Conservation (phyloP, 2,888 invertebrate genomes). For the Onchidella celtica region DNA sequence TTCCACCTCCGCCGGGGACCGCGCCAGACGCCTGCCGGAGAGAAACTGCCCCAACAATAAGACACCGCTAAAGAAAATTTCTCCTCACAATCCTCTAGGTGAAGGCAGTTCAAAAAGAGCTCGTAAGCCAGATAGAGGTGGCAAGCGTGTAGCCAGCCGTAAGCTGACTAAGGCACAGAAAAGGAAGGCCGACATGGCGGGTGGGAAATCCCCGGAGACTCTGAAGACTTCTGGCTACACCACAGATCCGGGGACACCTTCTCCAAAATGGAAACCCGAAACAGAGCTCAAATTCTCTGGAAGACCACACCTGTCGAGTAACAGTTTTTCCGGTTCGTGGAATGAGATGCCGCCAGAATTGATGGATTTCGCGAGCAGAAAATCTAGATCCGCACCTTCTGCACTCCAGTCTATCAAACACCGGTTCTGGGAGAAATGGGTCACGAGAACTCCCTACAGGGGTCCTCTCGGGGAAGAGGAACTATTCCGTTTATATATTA, state of each 20-base stretch:
- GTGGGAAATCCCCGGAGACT: background rate
- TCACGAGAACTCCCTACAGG: background rate
- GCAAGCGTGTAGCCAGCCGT: background rate
- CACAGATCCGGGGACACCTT: background rate
- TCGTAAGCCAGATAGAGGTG: background rate
- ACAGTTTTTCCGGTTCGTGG: no score
- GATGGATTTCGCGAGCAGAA: background rate
- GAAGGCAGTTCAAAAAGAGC: background rate
- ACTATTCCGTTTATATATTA: background rate
- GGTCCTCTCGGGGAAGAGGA: background rate
- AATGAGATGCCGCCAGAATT: no score
- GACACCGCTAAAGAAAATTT: background rate
- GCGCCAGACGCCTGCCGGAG: constrained; percentile 14
- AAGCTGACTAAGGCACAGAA: background rate
- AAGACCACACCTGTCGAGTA: no score
- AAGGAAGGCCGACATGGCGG: background rate
- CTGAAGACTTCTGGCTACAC: background rate
- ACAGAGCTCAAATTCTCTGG: no score
- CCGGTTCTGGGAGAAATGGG: background rate
- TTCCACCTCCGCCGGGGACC: constrained; percentile 2
- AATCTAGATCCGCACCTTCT: background rate
- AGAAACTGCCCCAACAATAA: background rate
- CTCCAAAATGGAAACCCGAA: no score
- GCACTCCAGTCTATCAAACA: background rate
- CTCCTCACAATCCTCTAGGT: background rate